Evolutionary conservation across 2,888 invertebrate species (phyloP).

Genomic region (Acronicta alni): DNA sequence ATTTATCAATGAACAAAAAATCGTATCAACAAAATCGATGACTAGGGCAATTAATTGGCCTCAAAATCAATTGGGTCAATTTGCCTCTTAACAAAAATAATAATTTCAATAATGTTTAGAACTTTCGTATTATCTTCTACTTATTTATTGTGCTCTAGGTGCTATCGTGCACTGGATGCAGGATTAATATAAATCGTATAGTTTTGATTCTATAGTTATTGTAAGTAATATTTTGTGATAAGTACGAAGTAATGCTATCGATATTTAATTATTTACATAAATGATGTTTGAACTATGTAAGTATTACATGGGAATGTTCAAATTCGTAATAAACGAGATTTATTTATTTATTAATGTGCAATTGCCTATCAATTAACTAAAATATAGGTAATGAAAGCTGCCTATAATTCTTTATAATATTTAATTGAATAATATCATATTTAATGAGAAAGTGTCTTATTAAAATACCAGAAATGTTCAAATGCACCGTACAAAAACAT

Average conservation of each 20-base stretch:
- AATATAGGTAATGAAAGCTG: constrained; percentile 43
- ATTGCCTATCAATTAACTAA: constrained; percentile 23
- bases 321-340: constrained; percentile 27
- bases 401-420: constrained; percentile 20
- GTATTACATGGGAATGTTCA: constrained; percentile 50
- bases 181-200: constrained; percentile 41
- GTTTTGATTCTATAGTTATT: constrained; percentile 33
- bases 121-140: constrained; percentile 43
- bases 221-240: constrained; percentile 53
- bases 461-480: not conserved
- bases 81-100: constrained; percentile 58
- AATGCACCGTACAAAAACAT: not conserved
- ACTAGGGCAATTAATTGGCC: constrained; percentile 77
- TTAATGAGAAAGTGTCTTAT: constrained; percentile 3
- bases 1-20: constrained; percentile 66
- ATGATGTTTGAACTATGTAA: constrained; percentile 41
- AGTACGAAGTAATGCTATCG: constrained; percentile 56
- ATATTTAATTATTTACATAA: constrained; percentile 56
- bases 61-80: too few species aligned
- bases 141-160: constrained; percentile 60
- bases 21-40: constrained; percentile 71
- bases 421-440: constrained; percentile 6
- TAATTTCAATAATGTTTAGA: constrained; percentile 47
- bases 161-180: constrained; percentile 52
- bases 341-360: constrained; percentile 32